A percentile compares a stretch with the other conserved stretches of the same genome.
Conservation (phyloP, 2,888 invertebrate species). For the Brassicogethes aeneus region DNA sequence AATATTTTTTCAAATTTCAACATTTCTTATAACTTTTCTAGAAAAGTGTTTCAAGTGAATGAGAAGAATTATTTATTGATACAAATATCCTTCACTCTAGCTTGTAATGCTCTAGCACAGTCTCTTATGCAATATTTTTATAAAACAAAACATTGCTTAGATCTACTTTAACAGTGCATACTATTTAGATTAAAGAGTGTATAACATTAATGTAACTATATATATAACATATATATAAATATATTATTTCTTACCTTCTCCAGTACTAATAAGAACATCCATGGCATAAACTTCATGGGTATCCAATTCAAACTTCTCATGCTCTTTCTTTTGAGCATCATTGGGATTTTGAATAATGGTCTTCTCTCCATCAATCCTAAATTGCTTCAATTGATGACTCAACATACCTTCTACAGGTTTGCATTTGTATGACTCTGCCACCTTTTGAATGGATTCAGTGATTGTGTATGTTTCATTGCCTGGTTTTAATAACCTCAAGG, state of each 20-base stretch:
- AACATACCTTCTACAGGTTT: slow-evolving; percentile 92
- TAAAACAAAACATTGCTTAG: background rate
- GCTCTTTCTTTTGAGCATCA: slow-evolving; percentile 93
- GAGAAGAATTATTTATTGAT: background rate
- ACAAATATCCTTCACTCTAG: background rate
- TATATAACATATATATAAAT: too few species aligned
- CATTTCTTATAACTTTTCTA: background rate
- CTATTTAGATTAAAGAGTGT: too few species aligned
- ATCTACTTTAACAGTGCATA: too few species aligned
- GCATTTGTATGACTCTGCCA: slow-evolving; percentile 87
- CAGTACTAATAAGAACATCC: slow-evolving; percentile 86
- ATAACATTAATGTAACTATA: too few species aligned
- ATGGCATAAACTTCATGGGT: slow-evolving; percentile 97
- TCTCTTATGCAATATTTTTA: background rate
- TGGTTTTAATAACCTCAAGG: slow-evolving; percentile 83
- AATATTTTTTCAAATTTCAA: too few species aligned
- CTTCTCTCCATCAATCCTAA: slow-evolving; percentile 96
- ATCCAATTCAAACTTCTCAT: slow-evolving; percentile 93
- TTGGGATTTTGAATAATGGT: slow-evolving; percentile 95
- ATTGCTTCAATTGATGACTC: slow-evolving; percentile 92
- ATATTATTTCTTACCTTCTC: slow-evolving; percentile 61
- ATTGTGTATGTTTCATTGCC: slow-evolving; percentile 86
- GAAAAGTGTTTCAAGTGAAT: background rate
- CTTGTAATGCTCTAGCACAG: background rate
- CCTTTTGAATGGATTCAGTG: slow-evolving; percentile 87